These are phyloP conservation scores for Monomorium pharaonis DNA, from an alignment of 1,140 invertebrate species.

Conservation along the genomic window DNA sequence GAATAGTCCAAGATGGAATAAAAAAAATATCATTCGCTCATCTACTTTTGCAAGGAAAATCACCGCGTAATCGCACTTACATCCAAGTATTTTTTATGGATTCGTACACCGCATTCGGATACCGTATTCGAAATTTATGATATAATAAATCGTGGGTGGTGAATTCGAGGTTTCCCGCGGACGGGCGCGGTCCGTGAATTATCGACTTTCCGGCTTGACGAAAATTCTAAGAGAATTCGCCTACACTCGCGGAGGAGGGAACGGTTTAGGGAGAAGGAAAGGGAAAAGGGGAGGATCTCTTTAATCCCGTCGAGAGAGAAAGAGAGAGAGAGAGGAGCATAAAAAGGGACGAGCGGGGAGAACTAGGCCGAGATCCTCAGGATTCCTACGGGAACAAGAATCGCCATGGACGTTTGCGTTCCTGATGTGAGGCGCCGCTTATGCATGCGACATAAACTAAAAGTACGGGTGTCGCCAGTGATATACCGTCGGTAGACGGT, in stretches of 20 bases:
- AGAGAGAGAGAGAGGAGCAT: neutral
- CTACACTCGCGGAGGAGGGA: neutral
- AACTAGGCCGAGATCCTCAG: slow-evolving; percentile 31
- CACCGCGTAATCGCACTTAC: slow-evolving; percentile 23
- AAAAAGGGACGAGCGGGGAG: slow-evolving; percentile 29
- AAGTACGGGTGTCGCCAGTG: slow-evolving; percentile 76
- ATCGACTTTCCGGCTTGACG: slow-evolving; percentile 57
- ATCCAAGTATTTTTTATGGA: slow-evolving; percentile 33
- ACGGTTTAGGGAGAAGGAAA: no score
- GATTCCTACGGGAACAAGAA: slow-evolving; percentile 54
- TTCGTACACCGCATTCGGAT: slow-evolving; percentile 36
- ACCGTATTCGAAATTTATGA: slow-evolving; percentile 48
- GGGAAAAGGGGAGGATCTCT: slow-evolving; percentile 11
- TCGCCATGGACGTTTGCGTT: slow-evolving; percentile 61
- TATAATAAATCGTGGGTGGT: slow-evolving; percentile 34
- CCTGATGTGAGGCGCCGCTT: slow-evolving; percentile 69
- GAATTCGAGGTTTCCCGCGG: slow-evolving; percentile 32
- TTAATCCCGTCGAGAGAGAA: slow-evolving; percentile 52
- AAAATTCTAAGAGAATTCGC: slow-evolving; percentile 53
- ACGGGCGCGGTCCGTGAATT: slow-evolving; percentile 17
- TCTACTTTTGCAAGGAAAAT: slow-evolving; percentile 19
- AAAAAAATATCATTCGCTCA: neutral
- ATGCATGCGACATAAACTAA: slow-evolving; percentile 78
- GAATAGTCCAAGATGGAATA: neutral
- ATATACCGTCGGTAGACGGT: slow-evolving; percentile 73